phyloP scores from a whole-genome alignment of 2,797 vertebrate species.

The Mastacembelus armatus region DNA sequence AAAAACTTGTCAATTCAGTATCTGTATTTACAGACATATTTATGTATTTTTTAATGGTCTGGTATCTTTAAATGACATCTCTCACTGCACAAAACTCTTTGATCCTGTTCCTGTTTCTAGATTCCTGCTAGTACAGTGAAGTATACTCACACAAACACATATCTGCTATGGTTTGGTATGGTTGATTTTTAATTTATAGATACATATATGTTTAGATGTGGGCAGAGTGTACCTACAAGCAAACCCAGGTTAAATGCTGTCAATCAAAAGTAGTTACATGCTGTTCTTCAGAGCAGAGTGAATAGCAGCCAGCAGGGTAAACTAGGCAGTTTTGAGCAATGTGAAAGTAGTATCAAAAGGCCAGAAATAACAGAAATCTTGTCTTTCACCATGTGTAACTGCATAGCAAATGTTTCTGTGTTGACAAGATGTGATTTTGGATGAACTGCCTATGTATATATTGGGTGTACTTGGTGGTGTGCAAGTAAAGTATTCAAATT shows the following conservation, averaged over 20 bases:
- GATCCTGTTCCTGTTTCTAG: slow-evolving; percentile 19
- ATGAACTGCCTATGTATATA: background rate
- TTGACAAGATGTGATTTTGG: background rate
- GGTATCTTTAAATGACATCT: too few relatives aligned
- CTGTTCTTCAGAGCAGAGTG: slow-evolving; percentile 28
- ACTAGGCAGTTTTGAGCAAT: slow-evolving; percentile 17
- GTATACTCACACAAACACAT: background rate
- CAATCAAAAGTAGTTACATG: slow-evolving; percentile 1
- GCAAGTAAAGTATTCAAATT: background rate
- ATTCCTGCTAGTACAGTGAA: background rate
- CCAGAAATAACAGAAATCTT: background rate
- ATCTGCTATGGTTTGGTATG: too few relatives aligned
- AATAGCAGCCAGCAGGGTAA: slow-evolving; percentile 31
- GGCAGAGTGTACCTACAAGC: slow-evolving; percentile 12
- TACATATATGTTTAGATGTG: background rate
- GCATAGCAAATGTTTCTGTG: slow-evolving; percentile 4
- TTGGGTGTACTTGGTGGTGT: background rate
- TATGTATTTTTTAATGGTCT: too few relatives aligned
- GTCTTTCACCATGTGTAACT: slow-evolving; percentile 31
- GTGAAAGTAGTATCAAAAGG: slow-evolving; percentile 22
- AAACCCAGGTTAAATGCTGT: slow-evolving; percentile 2
- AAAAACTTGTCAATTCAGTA: slow-evolving; percentile 15
- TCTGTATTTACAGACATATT: background rate
- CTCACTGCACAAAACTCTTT: slow-evolving; percentile 7
- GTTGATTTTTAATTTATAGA: background rate